These are phyloP conservation scores for Chrysomela aeneicollis DNA, from an alignment of 2,888 invertebrate genomes.

Conservation along the genomic window DNA sequence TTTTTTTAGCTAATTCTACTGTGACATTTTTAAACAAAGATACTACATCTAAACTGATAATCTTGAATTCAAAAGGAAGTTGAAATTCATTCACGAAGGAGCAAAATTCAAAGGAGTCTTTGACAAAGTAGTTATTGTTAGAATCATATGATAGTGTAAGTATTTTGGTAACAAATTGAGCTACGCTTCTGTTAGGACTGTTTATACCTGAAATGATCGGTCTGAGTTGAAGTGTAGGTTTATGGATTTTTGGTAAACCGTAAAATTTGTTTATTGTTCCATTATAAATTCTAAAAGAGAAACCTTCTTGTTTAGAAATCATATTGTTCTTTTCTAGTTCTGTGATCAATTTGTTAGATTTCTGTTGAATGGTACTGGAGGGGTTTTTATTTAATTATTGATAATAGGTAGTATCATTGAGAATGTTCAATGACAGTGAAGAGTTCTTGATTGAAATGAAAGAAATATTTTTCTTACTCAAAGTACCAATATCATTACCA, in stretches of 20 bases:
- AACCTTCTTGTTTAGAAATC: no score
- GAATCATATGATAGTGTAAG: conserved; percentile 7
- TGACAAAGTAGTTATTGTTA: neutral
- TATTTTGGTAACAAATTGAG: conserved; percentile 1
- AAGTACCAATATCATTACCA: conserved; percentile 3
- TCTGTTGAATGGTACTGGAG: conserved; percentile 4
- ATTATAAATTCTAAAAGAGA: no score
- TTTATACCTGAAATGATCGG: no score
- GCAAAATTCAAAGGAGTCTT: neutral
- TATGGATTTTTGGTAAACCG: conserved; percentile 6
- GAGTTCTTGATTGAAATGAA: conserved; percentile 9
- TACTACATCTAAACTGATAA: conserved; percentile 13
- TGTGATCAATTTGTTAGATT: no score
- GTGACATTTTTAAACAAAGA: no score
- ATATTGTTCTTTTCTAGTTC: no score
- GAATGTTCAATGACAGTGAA: neutral
- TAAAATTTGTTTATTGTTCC: neutral
- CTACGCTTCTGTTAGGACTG: conserved; percentile 6
- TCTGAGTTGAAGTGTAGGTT: neutral
- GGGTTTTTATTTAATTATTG: neutral
- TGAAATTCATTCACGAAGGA: neutral
- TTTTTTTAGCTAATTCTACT: no score
- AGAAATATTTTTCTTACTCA: conserved; percentile 2
- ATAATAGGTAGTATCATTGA: neutral
- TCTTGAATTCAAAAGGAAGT: neutral